Conservation (phyloP, 1,140 invertebrate species). For the Brachystomella parvula region DNA sequence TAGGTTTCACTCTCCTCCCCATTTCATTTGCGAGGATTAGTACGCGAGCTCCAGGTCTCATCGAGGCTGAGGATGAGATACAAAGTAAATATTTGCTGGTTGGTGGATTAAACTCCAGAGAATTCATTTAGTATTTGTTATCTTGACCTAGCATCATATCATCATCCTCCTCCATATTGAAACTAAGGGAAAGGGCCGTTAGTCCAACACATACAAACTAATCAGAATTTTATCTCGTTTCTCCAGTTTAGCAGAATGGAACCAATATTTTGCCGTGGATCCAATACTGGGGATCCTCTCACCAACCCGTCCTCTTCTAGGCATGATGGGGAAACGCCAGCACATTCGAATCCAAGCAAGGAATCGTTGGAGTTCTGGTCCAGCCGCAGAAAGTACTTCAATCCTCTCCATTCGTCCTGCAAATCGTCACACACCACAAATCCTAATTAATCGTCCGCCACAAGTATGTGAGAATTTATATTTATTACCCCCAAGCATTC, state of each 20-base stretch:
- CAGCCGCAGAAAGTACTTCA: slow-evolving; percentile 55
- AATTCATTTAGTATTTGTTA: no score
- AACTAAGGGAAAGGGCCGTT: background rate
- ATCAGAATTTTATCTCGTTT: background rate
- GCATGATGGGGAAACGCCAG: slow-evolving; percentile 50
- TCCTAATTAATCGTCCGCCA: slow-evolving; percentile 52
- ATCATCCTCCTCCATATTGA: background rate
- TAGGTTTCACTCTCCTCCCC: no score
- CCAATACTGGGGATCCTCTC: slow-evolving; percentile 82
- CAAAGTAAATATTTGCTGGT: background rate
- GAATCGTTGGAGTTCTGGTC: slow-evolving; percentile 40
- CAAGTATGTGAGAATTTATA: slow-evolving; percentile 27
- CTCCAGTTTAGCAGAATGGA: slow-evolving; percentile 35
- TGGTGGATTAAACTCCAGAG: background rate
- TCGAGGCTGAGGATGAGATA: no score
- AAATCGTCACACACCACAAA: slow-evolving; percentile 76
- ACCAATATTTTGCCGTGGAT: slow-evolving; percentile 44
- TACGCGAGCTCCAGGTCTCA: no score
- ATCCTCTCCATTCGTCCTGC: slow-evolving; percentile 71
- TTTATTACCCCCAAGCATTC: no score
- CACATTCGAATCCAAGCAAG: slow-evolving; percentile 30
- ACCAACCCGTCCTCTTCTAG: slow-evolving; percentile 67
- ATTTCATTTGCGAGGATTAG: no score
- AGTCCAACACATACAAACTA: background rate
- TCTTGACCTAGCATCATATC: no score